These are phyloP conservation scores for Camelus dromedarius DNA, from an alignment of 2,113 vertebrate species.

Conservation along the genomic window DNA sequence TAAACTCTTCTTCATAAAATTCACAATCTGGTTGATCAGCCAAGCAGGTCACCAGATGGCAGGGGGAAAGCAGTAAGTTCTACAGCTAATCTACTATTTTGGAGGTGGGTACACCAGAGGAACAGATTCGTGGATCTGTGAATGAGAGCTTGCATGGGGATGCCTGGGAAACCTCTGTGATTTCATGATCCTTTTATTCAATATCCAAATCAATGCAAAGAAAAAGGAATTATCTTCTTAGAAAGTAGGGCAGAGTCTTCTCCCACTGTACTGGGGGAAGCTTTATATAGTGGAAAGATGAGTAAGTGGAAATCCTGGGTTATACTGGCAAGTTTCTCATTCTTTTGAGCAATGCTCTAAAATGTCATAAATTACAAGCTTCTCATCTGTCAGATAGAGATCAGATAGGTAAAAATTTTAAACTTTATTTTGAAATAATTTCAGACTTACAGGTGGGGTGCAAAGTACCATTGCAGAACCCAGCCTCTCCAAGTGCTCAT, in stretches of 20 bases:
- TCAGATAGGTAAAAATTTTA: neutral
- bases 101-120: neutral
- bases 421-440: neutral
- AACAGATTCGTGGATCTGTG: fast-evolving
- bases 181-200: neutral
- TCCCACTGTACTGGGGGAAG: neutral
- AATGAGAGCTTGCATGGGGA: neutral
- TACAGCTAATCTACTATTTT: neutral
- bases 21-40: neutral
- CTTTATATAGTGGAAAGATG: neutral
- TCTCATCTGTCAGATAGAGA: neutral
- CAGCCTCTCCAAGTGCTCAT: neutral
- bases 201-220: neutral
- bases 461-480: neutral
- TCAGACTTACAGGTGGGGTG: neutral
- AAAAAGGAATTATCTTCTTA: neutral
- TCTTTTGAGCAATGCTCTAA: neutral
- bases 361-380: neutral
- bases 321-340: neutral
- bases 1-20: neutral
- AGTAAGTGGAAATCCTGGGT: neutral
- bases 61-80: neutral
- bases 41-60: neutral
- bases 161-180: neutral
- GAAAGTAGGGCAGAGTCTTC: conserved; percentile 13